phyloP scores from a whole-genome alignment of 2,113 vertebrate genomes.

The Heteronetta atricapilla region DNA sequence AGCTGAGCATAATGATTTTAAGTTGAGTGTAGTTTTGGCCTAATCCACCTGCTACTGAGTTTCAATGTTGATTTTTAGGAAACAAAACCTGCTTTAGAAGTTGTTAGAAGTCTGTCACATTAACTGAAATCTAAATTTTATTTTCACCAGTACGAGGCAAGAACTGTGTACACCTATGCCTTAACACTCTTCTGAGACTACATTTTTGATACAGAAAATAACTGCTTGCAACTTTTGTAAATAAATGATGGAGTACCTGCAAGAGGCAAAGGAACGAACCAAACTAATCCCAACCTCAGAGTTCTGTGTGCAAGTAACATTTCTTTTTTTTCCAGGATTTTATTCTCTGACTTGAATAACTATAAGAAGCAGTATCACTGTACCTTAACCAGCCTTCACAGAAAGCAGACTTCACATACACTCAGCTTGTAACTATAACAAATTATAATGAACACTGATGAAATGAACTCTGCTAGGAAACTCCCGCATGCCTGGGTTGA shows the following conservation, averaged over 20 bases:
- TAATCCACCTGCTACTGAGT: background rate
- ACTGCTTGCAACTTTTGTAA: background rate
- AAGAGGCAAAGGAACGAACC: background rate
- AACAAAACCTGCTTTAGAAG: background rate
- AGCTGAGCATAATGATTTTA: accelerated
- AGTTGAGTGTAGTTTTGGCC: background rate
- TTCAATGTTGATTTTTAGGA: background rate
- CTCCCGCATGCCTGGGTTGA: background rate
- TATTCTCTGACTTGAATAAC: background rate
- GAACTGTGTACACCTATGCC: background rate
- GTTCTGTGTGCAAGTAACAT: background rate
- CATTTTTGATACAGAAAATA: background rate
- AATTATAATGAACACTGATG: background rate
- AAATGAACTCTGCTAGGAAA: background rate
- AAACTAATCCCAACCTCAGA: background rate
- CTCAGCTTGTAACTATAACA: background rate
- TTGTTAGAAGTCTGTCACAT: background rate
- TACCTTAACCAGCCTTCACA: background rate
- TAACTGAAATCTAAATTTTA: background rate
- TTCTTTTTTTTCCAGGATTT: background rate
- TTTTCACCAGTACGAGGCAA: background rate
- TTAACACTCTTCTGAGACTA: background rate
- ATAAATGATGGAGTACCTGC: background rate
- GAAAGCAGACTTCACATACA: background rate
- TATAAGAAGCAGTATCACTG: background rate